Evolutionary conservation across 2,797 vertebrate species (phyloP).

Genomic region (Apogon talboti): DNA sequence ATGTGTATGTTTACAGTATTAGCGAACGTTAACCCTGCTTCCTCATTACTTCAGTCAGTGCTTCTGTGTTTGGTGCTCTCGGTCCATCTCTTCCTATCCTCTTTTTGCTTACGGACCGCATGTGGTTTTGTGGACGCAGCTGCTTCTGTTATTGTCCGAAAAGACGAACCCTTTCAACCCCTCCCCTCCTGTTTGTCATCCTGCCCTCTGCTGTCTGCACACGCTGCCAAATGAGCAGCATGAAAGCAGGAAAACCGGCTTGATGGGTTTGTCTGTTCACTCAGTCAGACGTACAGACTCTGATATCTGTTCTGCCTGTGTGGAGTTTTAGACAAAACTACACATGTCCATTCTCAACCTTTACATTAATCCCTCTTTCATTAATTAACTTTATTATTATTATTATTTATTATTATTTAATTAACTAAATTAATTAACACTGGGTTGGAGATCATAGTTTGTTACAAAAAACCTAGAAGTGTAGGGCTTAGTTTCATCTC

Average conservation of each 20-base stretch:
- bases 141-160: slow-evolving; percentile 57
- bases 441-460: no score
- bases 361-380: neutral
- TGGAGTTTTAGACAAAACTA: slow-evolving; percentile 2
- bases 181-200: slow-evolving; percentile 12
- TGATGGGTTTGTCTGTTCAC: slow-evolving; percentile 48
- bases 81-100: neutral
- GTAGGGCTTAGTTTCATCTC: no score
- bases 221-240: slow-evolving; percentile 46
- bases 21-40: neutral
- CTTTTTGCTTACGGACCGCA: slow-evolving; percentile 20
- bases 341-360: no score
- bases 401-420: no score
- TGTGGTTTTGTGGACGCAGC: slow-evolving; percentile 55
- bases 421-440: no score
- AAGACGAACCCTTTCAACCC: slow-evolving; percentile 40
- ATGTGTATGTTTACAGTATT: no score
- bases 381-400: no score
- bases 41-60: neutral
- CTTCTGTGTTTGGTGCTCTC: neutral
- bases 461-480: no score
- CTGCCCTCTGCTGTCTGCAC: slow-evolving; percentile 35
- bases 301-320: neutral
- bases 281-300: neutral
- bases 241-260: slow-evolving; percentile 70